These are phyloP conservation scores for Porites lutea DNA, from an alignment of 64 coral and sea anemone genomes.

Conservation along the genomic window DNA sequence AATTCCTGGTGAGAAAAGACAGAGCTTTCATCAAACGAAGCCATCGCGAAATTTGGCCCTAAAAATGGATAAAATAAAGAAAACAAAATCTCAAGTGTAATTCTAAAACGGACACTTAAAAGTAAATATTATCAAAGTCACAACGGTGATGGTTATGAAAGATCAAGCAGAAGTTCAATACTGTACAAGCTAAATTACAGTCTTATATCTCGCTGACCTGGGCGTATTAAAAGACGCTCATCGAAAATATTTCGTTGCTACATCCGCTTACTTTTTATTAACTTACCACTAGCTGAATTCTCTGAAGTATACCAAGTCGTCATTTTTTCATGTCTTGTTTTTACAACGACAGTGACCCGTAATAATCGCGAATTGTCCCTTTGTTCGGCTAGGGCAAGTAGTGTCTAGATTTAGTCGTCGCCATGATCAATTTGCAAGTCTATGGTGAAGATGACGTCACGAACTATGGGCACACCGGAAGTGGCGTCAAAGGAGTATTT, in stretches of 20 bases:
- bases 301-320: constrained; percentile 69
- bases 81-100: not conserved
- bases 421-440: constrained; percentile 22
- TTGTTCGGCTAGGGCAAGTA: not conserved
- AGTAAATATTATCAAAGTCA: not conserved
- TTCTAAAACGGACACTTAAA: not conserved
- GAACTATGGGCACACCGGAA: not conserved
- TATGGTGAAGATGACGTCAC: constrained; percentile 28
- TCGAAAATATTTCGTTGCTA: constrained; percentile 5
- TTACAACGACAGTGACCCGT: not conserved
- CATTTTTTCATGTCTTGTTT: constrained; percentile 12
- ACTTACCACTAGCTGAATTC: constrained; percentile 45
- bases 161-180: not conserved
- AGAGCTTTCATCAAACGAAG: not conserved
- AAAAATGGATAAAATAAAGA: constrained; percentile 14
- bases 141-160: not conserved
- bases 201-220: not conserved
- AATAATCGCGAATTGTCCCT: not conserved
- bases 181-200: not conserved
- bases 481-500: not conserved
- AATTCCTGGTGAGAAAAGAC: not conserved
- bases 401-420: not conserved
- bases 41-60: not conserved
- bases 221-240: not conserved
- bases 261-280: not conserved